These are phyloP conservation scores for Harlomillsia oculata DNA, from an alignment of 1,140 invertebrate genomes.

Conservation along the genomic window DNA sequence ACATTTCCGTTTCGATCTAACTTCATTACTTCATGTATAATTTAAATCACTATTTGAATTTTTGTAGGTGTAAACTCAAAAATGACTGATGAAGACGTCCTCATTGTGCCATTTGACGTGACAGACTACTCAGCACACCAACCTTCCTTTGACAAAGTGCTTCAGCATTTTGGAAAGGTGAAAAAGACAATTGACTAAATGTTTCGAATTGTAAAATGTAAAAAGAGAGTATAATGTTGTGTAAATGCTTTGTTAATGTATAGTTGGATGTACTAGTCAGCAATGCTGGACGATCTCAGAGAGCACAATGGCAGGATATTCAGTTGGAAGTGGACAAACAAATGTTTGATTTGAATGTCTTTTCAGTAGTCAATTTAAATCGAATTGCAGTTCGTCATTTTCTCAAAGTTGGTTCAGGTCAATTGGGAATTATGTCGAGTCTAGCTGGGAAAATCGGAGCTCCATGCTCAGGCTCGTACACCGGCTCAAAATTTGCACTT, in stretches of 20 bases:
- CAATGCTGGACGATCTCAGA: slow-evolving; percentile 71
- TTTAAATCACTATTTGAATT: background rate
- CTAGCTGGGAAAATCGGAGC: slow-evolving; percentile 57
- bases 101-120: slow-evolving; percentile 63
- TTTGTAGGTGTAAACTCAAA: slow-evolving; percentile 41
- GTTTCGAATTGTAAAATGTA: slow-evolving; percentile 9
- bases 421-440: slow-evolving; percentile 63
- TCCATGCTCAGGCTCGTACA: slow-evolving; percentile 67
- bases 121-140: slow-evolving; percentile 53
- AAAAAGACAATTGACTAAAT: background rate
- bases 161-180: slow-evolving; percentile 63
- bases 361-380: slow-evolving; percentile 60
- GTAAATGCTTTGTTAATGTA: slow-evolving; percentile 24
- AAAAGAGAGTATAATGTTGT: slow-evolving; percentile 9
- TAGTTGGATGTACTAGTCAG: slow-evolving; percentile 68
- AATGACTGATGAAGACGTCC: slow-evolving; percentile 51
- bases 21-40: too few species aligned
- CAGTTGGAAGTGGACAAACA: slow-evolving; percentile 63
- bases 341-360: slow-evolving; percentile 73
- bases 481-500: slow-evolving; percentile 67
- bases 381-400: slow-evolving; percentile 59
- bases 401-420: slow-evolving; percentile 49
- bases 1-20: background rate
- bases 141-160: slow-evolving; percentile 51
- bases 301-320: slow-evolving; percentile 65